Base-by-base conservation (phyloP, 2,113 vertebrate species). In the Microtus pennsylvanicus region DNA sequence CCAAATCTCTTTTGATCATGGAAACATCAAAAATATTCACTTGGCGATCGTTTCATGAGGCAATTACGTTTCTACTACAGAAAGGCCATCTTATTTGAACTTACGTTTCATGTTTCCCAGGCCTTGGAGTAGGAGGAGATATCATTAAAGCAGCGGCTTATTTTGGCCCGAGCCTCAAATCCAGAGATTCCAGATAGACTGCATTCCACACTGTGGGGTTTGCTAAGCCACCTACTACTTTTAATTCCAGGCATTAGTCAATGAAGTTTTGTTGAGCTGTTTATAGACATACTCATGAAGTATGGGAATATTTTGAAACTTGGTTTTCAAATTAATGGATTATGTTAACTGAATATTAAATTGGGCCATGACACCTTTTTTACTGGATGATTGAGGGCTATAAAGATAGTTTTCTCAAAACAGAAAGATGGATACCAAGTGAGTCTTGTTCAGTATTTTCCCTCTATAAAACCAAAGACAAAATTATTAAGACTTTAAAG, bases 51-150 rank as follows among this genome's bases (percentile, higher is more conserved):
- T 85, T 94, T 69, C 24, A 70, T 77, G 22, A 33, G 65, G 67
- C 33, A 63, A 91, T 94, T 94, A 50, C 30, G 95, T 89, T 86
- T 93, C 45, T 61, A 42, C 82, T 85, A 52, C 70, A 88, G 80
- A 95, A 93, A 93, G 24, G n/a, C 55, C 58, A 67, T 80, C 61
- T 81, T 83, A 55, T 69, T 38, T 97, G 86, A 95, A 95, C 93
- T 96, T 38, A 61, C 35, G 77, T 94, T 97, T 98, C 95, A 95
- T 96, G 92, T 96, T 97, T 94, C 93, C 77, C 92, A 94, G 61
- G 95, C 88, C 61, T 69, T 76, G 61, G 76, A 85, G 83, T 93
- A 87, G 87, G 90, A 95, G 75, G 22, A 70, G 76, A 69, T 35
- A 92, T 7, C 92, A 77, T 70, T 78, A 65, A 50, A 24, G 47